Evolutionary conservation across 2,113 vertebrate species (phyloP).

Genomic region (Carollia perspicillata): DNA sequence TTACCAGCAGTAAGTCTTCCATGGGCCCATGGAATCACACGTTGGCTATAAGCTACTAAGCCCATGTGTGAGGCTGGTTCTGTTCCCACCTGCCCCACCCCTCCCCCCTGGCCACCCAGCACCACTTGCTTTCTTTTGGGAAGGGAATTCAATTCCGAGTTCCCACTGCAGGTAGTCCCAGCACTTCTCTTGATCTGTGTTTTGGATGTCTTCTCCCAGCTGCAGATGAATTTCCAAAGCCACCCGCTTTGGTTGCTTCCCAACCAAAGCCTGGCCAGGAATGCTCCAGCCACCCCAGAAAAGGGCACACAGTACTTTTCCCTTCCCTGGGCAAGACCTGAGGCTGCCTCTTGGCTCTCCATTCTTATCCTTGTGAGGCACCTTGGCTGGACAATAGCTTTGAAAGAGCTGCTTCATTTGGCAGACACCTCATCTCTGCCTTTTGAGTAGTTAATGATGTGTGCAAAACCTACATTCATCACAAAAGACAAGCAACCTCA

Average conservation of each 20-base stretch:
- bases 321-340: neutral
- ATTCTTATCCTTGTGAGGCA: no score
- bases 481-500: neutral
- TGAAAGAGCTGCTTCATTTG: neutral
- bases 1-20: neutral
- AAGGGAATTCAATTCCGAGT: neutral
- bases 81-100: no score
- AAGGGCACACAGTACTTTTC: rapidly evolving
- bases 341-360: neutral
- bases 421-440: neutral
- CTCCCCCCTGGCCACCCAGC: neutral
- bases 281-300: no score
- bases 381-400: neutral
- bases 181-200: neutral
- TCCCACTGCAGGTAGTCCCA: neutral
- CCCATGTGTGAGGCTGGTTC: neutral
- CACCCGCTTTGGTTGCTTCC: no score
- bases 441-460: neutral
- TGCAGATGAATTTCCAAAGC: neutral
- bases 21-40: neutral
- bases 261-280: neutral
- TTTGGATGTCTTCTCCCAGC: neutral
- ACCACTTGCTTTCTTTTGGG: neutral
- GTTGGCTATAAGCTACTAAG: neutral
- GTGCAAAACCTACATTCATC: neutral